Percentiles rank a stretch among this genome's conserved stretches.
These are phyloP conservation scores for Heteromormyrus szaboi DNA, from an alignment of 2,797 vertebrate genomes.

Conservation along the genomic window DNA sequence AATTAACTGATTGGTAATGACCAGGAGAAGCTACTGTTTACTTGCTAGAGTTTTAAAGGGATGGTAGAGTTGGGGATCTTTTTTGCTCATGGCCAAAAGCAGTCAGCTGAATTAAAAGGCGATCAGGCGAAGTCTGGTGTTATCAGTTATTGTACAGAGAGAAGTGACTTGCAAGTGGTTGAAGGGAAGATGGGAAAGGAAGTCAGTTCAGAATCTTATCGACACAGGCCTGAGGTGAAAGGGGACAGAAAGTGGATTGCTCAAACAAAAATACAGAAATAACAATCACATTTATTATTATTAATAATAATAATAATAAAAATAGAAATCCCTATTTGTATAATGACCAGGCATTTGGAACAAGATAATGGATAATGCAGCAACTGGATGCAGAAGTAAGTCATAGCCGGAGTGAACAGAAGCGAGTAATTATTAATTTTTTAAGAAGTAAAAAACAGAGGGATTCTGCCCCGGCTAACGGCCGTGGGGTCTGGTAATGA, in stretches of 20 bases:
- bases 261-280: background rate
- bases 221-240: background rate
- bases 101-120: slow-evolving; percentile 2
- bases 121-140: background rate
- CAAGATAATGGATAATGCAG: background rate
- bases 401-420: background rate
- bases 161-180: background rate
- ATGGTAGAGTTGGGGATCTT: background rate
- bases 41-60: background rate
- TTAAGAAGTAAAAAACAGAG: background rate
- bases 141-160: background rate
- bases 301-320: no score
- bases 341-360: background rate
- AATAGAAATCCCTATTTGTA: background rate
- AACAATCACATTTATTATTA: no score
- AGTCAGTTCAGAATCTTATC: background rate
- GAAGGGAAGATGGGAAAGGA: background rate
- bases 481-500: background rate
- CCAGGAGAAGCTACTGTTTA: background rate
- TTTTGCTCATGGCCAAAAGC: background rate
- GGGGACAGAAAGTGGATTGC: background rate
- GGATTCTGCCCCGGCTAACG: background rate
- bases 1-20: slow-evolving; percentile 8
- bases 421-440: background rate
- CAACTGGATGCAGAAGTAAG: background rate